Base-by-base conservation (phyloP, 2,888 invertebrate species). In the Sarcophaga subvicina region DNA sequence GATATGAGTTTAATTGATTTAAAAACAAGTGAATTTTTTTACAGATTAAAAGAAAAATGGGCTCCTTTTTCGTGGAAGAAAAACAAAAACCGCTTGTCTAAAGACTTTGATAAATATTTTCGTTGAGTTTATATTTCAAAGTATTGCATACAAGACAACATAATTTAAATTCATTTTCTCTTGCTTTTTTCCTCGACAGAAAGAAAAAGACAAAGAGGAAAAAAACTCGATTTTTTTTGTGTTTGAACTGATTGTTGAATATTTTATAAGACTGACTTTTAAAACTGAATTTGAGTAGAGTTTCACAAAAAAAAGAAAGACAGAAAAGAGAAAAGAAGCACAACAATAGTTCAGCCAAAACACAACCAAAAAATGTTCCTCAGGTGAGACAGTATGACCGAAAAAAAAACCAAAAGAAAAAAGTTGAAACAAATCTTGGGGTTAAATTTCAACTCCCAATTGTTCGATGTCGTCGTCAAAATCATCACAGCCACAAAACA, bases 221-320 rank as follows among this genome's bases (percentile, higher is more conserved):
- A 37, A 37, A 37, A 64, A 76, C 66, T 60, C 45, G 2, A 70
- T 59, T 66, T 45, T 73, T 73, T 60, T 62, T 71, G 37, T 60
- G 20, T 72, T 70, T 77, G 62, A 79, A 67, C 71, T 71, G 78
- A 81, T 71, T 87, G 87, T 84, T 87, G 81, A 84, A 87, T 87
- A 84, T 84, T 84, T 87, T 82, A 87, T 87, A 76, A 84, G 87
- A 70, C 80, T 78, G 83, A 86, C 83, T 78, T 83, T 87, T 81
- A 54, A 87, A 84, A 87, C 75, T 79, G 84, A 79, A 54, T 63
- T 73, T 64, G 64, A 69, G 62, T 86, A 70, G 60, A 22, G 69
- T 49, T 12, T n/a, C 54, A 64, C 69, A 75, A 76, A 78, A 63
- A 37, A 63, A 73, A 22, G n/a, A 37, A 27, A 25, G 14, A 71